phyloP scores from a whole-genome alignment of 2,888 invertebrate genomes.

The Melinaea marsaeus region DNA sequence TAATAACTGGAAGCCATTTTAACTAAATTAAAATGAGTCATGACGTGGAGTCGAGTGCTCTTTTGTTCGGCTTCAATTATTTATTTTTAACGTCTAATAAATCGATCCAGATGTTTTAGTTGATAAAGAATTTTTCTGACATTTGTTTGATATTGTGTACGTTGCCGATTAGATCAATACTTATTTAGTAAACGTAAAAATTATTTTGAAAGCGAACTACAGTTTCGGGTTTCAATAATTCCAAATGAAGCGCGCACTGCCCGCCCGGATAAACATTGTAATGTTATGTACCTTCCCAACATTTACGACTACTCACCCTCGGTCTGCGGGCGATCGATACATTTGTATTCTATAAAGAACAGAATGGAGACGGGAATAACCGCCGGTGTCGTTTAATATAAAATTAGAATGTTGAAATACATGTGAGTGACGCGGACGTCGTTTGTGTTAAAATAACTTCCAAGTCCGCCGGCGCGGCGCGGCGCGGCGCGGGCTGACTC shows the following conservation, averaged over 20 bases:
- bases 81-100: slow-evolving; percentile 16
- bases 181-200: no score
- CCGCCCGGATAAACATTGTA: slow-evolving; percentile 3
- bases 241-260: no score
- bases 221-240: no score
- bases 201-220: no score
- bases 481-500: slow-evolving; percentile 43
- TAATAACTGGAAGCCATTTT: neutral
- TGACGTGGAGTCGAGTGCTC: neutral
- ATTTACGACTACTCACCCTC: slow-evolving; percentile 18
- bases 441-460: slow-evolving; percentile 29
- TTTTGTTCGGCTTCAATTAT: slow-evolving; percentile 19
- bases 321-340: slow-evolving; percentile 17
- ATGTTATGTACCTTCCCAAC: slow-evolving; percentile 9
- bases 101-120: slow-evolving; percentile 3
- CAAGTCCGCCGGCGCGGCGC: slow-evolving; percentile 35
- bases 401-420: slow-evolving; percentile 25
- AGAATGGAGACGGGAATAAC: slow-evolving; percentile 20
- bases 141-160: no score
- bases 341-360: slow-evolving; percentile 17
- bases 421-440: slow-evolving; percentile 21
- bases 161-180: no score
- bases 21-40: neutral
- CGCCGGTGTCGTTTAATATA: slow-evolving; percentile 28
- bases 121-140: neutral